Evolutionary conservation across 2,797 vertebrate species (phyloP), one percentile per base, ranked within the genome.

Genomic region (Euphonia xanthogaster): DNA sequence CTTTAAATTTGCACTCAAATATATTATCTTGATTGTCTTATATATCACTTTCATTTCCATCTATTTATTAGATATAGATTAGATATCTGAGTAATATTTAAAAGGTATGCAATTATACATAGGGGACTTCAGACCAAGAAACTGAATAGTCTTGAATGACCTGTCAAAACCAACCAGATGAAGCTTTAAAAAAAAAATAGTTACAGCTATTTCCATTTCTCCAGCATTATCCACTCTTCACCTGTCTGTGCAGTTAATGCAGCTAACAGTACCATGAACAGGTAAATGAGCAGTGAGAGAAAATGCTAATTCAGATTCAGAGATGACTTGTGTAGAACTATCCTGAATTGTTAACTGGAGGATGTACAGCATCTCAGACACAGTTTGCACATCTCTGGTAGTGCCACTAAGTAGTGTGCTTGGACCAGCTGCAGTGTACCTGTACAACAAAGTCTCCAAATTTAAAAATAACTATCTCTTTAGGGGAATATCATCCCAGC

Each of bases 291-390:
- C 54, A 87, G 73, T 20, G 37, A 85, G 87, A 94, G 88, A 81
- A 91, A 79, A 83, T 86, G n/a, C 70, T 95, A 70, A 92, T 88
- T 97, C 87, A 76, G 67, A 90, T 90, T 79, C 74, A 87, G 44
- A 76, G 71, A 77, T 88, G 55, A 67, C 35, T 94, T 71, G 22
- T 44, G 31, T 91, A 85, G 77, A 88, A 86, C 53, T 77, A 79
- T 24, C 30, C 47, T 86, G 80, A 84, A 72, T 0, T 93, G 85
- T 19, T 61, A 82, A 83, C 50, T 67, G 94, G 93, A 87, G 51
- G 73, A 81, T 84, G 19, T 68, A 68, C 68, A 31, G 24, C 16
- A 50, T 67, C 58, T 80, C 37, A 27, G 45, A 24, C 20, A 4
- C 28, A 61, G 65, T 77, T 91, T 25, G 6, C 4, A 1, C 0